phyloP scores from a whole-genome alignment of 2,797 vertebrate species.

The Sarcophilus harrisii region DNA sequence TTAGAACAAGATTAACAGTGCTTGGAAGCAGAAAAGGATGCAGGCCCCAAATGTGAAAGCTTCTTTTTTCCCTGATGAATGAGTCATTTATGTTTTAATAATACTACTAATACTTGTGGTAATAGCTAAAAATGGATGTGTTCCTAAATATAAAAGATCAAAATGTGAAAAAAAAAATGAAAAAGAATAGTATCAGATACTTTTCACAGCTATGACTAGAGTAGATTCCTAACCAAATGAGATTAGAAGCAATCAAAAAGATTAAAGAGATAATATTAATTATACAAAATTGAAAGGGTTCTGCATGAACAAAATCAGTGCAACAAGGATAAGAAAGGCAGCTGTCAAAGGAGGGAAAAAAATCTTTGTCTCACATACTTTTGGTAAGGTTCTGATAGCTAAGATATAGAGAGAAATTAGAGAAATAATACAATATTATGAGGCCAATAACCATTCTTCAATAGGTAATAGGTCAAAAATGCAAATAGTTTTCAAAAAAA shows the following conservation, averaged over 20 bases:
- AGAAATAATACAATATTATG: background rate
- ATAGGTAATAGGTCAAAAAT: background rate
- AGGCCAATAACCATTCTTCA: background rate
- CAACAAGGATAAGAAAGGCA: background rate
- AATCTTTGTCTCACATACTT: background rate
- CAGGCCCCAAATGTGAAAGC: conserved; percentile 34
- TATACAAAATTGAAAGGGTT: background rate
- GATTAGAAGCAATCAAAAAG: background rate
- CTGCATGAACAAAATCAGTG: background rate
- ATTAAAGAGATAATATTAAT: background rate
- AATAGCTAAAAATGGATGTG: background rate
- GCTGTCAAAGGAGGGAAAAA: background rate
- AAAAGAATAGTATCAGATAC: background rate
- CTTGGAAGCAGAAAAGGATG: background rate
- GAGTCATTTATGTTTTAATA: background rate
- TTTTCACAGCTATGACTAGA: background rate
- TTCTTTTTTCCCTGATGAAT: conserved; percentile 30
- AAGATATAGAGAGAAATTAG: background rate
- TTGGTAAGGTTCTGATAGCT: background rate
- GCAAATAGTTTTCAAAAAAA: background rate
- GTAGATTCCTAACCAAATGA: background rate
- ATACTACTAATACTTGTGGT: background rate
- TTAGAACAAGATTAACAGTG: background rate
- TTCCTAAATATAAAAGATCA: background rate
- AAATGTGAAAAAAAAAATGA: background rate